These are phyloP conservation scores for Neoaliturus tenellus DNA, from an alignment of 2,888 invertebrate species.

Conservation along the genomic window DNA sequence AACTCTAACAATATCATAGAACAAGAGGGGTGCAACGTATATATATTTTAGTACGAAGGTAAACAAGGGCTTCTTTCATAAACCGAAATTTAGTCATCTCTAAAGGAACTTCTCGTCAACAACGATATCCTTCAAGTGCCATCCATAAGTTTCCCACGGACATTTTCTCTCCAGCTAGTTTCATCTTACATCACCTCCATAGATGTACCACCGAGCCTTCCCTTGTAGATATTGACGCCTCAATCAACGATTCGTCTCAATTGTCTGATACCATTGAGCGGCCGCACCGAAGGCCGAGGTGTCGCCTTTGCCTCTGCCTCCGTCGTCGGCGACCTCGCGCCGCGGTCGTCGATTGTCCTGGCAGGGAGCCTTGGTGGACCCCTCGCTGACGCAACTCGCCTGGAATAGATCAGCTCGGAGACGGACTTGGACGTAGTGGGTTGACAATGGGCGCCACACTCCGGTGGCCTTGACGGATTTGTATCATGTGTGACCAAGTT, in stretches of 20 bases:
- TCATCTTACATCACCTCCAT: not conserved
- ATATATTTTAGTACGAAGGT: too few relatives aligned
- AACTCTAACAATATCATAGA: too few relatives aligned
- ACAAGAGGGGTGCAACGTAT: too few relatives aligned
- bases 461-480: too few relatives aligned
- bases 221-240: not conserved
- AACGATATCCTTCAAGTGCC: too few relatives aligned
- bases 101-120: too few relatives aligned
- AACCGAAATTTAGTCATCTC: too few relatives aligned
- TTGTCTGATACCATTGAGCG: not conserved
- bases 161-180: not conserved
- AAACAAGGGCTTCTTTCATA: too few relatives aligned
- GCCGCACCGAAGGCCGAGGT: not conserved
- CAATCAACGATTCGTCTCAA: conserved; percentile 2
- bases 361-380: not conserved
- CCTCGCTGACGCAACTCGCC: not conserved
- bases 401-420: not conserved
- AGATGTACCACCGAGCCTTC: too few relatives aligned
- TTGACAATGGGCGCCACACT: not conserved
- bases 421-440: not conserved
- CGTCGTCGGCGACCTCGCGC: not conserved
- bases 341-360: conserved; percentile 10
- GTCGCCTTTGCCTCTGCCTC: not conserved
- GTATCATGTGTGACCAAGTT: too few relatives aligned
- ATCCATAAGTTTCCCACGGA: too few relatives aligned